Conservation (phyloP, 2,888 invertebrate species). For the Chymomyza fuscimana region DNA sequence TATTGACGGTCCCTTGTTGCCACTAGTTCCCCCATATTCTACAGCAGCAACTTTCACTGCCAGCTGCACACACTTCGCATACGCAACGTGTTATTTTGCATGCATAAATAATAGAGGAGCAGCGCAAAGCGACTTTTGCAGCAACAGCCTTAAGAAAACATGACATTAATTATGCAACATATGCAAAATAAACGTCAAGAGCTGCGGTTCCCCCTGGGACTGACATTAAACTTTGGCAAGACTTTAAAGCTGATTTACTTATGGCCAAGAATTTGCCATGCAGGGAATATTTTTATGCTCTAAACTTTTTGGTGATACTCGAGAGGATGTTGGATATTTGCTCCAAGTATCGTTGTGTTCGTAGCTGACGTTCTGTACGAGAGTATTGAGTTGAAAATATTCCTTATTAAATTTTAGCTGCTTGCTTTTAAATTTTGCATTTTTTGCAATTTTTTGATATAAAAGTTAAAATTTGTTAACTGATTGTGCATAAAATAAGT, state of each 20-base stretch:
- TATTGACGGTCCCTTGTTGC: background rate
- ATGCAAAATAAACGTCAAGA: slow-evolving; percentile 15
- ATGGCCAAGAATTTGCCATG: background rate
- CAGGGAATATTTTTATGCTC: background rate
- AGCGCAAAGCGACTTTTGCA: slow-evolving; percentile 31
- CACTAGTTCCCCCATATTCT: background rate
- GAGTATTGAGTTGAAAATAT: no score
- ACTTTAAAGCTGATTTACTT: background rate
- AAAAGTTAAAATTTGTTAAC: no score
- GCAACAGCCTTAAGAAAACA: slow-evolving; percentile 35
- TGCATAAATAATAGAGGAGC: slow-evolving; percentile 52
- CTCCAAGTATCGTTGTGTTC: no score
- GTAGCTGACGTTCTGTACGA: no score
- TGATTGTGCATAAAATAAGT: no score
- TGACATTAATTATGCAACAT: slow-evolving; percentile 61
- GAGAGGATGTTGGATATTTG: no score
- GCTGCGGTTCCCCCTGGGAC: background rate
- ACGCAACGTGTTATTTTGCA: slow-evolving; percentile 66
- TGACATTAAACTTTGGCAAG: slow-evolving; percentile 1
- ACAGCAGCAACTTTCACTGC: background rate
- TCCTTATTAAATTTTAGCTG: no score
- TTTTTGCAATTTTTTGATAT: no score
- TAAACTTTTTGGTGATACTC: background rate
- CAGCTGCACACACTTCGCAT: slow-evolving; percentile 45
- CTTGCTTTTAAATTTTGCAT: no score